Evolutionary conservation across 2,888 invertebrate genomes (phyloP).

Genomic region (Dynastes tityus): DNA sequence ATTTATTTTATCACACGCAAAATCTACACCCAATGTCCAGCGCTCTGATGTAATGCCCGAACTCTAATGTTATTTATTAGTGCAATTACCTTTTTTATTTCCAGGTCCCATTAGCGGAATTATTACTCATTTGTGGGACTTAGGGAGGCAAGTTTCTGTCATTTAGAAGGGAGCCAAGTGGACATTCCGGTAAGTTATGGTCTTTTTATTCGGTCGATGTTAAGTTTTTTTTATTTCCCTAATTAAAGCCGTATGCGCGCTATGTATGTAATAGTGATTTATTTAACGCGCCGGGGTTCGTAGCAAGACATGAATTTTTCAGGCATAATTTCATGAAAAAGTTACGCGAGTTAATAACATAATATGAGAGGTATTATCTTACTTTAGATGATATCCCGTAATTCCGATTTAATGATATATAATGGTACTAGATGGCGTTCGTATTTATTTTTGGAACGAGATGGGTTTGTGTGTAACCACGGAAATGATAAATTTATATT

Average conservation of each 20-base stretch:
- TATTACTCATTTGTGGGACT: constrained; percentile 27
- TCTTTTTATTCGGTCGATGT: constrained; percentile 19
- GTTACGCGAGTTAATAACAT: constrained; percentile 16
- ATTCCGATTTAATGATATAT: no score
- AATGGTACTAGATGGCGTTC: no score
- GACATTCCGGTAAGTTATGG: constrained; percentile 35
- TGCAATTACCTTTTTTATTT: constrained; percentile 43
- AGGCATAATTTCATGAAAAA: constrained; percentile 8
- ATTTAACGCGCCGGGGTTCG: constrained; percentile 7
- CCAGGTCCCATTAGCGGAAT: constrained; percentile 42
- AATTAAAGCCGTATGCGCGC: constrained; percentile 16
- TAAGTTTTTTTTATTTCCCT: constrained; percentile 20
- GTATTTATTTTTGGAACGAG: no score
- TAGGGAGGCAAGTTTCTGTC: constrained; percentile 19
- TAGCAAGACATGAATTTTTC: constrained; percentile 12
- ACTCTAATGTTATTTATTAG: constrained; percentile 44
- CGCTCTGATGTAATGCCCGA: constrained; percentile 13
- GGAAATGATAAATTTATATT: no score
- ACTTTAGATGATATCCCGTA: neutral
- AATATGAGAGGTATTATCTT: constrained; percentile 24
- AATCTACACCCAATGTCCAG: neutral
- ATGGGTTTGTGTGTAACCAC: no score
- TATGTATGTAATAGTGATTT: constrained; percentile 29
- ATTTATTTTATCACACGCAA: neutral
- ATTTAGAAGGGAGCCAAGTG: constrained; percentile 23